A percentile compares a stretch with the other conserved stretches of the same genome.
Evolutionary conservation across 2,888 invertebrate genomes (phyloP).

Genomic region (Torymus auratus): DNA sequence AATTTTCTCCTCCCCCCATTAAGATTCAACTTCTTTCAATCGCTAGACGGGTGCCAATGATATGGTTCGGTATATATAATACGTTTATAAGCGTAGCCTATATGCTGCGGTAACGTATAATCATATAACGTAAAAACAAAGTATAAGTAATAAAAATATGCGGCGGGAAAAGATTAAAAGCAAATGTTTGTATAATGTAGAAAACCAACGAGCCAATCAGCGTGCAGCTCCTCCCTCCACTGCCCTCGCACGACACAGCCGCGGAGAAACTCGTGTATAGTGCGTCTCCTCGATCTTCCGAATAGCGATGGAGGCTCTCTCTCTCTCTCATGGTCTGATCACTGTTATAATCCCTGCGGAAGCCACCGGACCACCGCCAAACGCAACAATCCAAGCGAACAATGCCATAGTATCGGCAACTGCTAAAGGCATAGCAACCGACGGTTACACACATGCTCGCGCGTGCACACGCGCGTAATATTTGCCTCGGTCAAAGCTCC

Average conservation of each 20-base stretch:
- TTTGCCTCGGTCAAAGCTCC: too few species aligned
- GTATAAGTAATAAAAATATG: conserved; percentile 61
- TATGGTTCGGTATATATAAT: conserved; percentile 64
- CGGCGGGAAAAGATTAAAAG: conserved; percentile 71
- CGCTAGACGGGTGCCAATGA: conserved; percentile 74
- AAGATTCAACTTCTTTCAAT: conserved; percentile 64
- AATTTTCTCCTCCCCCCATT: not conserved
- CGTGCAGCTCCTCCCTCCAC: conserved; percentile 74
- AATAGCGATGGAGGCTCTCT: conserved; percentile 65
- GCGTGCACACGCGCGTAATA: too few species aligned
- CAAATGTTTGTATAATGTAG: conserved; percentile 70
- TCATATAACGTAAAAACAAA: conserved; percentile 48
- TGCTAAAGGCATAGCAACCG: too few species aligned
- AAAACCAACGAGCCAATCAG: conserved; percentile 76
- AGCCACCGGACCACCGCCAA: too few species aligned
- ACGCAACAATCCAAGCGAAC: not conserved
- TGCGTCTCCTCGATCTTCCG: conserved; percentile 59
- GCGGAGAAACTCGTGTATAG: conserved; percentile 48
- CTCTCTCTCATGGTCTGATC: too few species aligned
- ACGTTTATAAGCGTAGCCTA: conserved; percentile 71
- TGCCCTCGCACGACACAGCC: conserved; percentile 65
- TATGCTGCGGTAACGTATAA: conserved; percentile 69
- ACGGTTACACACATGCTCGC: too few species aligned
- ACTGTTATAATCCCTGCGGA: too few species aligned
- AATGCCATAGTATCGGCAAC: conserved; percentile 28